phyloP scores from a whole-genome alignment of 1,140 invertebrate species.

The Heliconius congener region DNA sequence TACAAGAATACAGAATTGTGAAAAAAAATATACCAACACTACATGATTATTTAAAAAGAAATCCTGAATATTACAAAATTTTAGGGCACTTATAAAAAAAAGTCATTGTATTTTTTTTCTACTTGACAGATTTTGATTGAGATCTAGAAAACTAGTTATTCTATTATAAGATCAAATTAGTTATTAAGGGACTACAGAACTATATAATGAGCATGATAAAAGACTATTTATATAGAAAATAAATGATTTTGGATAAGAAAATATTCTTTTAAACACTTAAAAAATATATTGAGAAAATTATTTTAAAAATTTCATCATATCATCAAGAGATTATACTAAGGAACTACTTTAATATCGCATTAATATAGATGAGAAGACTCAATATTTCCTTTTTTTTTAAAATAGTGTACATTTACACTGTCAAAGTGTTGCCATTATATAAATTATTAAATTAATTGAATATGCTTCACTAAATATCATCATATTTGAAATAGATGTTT shows the following conservation, averaged over 20 bases:
- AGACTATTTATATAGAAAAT: neutral
- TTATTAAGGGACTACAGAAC: neutral
- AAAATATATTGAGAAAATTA: neutral
- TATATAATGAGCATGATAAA: neutral
- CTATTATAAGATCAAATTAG: neutral
- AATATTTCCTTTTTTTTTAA: neutral
- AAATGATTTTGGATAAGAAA: neutral
- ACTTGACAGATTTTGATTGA: neutral
- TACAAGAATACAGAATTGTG: conserved; percentile 3
- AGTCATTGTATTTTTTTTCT: neutral
- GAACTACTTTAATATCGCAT: neutral
- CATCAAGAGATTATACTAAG: neutral
- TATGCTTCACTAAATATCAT: too few relatives aligned
- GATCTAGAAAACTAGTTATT: neutral
- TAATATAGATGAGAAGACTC: neutral
- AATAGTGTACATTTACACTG: neutral
- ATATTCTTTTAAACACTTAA: neutral
- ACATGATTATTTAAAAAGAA: neutral
- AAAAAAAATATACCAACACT: neutral
- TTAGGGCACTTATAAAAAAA: neutral
- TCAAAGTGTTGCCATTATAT: neutral
- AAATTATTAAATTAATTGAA: neutral
- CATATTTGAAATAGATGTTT: too few relatives aligned
- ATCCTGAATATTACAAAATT: neutral
- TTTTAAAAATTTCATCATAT: neutral